Conservation (phyloP, 2,797 vertebrate species). For the Anguilla anguilla region DNA sequence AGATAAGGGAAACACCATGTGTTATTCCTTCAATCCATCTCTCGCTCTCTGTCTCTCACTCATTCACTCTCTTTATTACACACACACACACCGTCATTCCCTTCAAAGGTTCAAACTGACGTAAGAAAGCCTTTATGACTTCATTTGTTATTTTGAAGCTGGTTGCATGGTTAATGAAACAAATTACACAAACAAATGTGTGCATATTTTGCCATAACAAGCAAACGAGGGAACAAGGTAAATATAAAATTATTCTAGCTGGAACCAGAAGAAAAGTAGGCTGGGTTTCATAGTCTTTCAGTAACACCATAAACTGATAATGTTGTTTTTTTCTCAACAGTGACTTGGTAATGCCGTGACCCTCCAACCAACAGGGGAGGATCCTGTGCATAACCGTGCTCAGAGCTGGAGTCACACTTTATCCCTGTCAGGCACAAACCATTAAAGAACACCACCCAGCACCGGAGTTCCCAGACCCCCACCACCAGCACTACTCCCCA, state of each 20-base stretch:
- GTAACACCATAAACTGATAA: not conserved
- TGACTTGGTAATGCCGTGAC: not conserved
- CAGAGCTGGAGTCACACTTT: not conserved
- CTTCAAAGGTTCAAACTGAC: not conserved
- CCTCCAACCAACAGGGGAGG: not conserved
- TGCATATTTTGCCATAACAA: not conserved
- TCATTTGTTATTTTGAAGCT: not conserved
- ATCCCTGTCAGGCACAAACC: not conserved
- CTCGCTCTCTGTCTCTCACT: not conserved
- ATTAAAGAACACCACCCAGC: not conserved
- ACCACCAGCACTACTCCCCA: not conserved
- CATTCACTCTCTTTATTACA: not conserved
- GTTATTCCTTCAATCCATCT: conserved; percentile 55
- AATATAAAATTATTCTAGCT: not conserved
- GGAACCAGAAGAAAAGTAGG: not conserved
- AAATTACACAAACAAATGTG: not conserved
- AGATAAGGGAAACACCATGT: conserved; percentile 67
- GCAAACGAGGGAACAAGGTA: not conserved
- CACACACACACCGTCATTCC: not conserved
- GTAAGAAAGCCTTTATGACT: not conserved
- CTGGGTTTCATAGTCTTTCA: not conserved
- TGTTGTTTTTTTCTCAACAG: not conserved
- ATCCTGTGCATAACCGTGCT: not conserved
- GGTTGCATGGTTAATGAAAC: not conserved
- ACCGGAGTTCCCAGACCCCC: not conserved